Evolutionary conservation across 2,888 invertebrate genomes (phyloP).

Genomic region (Scaptomyza parva): DNA sequence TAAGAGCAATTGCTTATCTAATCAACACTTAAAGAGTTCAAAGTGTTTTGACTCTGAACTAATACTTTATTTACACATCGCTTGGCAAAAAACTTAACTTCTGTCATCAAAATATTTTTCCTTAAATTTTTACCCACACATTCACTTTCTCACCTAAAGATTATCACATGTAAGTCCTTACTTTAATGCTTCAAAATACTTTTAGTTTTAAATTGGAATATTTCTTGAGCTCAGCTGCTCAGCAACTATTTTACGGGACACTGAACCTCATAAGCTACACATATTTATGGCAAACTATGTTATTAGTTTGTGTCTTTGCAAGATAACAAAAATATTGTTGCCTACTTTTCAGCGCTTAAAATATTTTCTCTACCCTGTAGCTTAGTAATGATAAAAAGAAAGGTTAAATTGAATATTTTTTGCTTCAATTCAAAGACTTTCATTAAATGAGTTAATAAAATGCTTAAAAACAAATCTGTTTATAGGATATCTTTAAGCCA

Average conservation of each 20-base stretch:
- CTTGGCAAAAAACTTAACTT: no score
- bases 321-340: background rate
- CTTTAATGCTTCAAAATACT: background rate
- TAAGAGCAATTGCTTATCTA: no score
- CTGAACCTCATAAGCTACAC: background rate
- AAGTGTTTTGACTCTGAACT: no score
- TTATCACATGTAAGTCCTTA: no score
- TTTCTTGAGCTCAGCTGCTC: background rate
- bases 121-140: no score
- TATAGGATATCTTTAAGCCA: background rate
- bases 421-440: no score
- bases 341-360: background rate
- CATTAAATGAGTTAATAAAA: no score
- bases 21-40: no score
- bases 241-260: background rate
- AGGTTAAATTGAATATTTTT: background rate
- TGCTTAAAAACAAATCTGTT: no score
- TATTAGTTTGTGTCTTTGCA: background rate
- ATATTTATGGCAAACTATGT: background rate
- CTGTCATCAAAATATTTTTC: no score
- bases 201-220: background rate
- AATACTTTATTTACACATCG: no score
- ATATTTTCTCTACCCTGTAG: background rate
- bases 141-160: background rate
- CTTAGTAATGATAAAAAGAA: background rate